Percentiles rank a stretch among this genome's conserved stretches.
Conservation (phyloP, 2,113 vertebrate genomes). For the Ochotona princeps region DNA sequence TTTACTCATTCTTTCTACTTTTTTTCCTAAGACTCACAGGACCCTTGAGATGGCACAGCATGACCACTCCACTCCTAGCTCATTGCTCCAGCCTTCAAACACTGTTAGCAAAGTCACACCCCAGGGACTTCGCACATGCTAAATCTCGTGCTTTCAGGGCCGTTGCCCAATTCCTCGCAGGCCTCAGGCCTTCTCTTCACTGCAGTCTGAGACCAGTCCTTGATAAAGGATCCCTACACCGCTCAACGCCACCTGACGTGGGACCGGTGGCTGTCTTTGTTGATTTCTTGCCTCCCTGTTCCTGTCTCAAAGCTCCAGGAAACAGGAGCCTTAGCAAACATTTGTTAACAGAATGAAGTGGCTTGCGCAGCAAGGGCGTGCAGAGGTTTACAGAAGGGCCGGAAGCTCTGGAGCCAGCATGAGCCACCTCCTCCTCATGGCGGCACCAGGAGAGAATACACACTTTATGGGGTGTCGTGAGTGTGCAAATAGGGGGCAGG, state of each 20-base stretch:
- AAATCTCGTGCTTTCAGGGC: accelerated
- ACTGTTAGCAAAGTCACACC: background rate
- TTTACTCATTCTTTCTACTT: background rate
- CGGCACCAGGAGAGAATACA: too few relatives aligned
- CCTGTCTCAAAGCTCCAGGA: background rate
- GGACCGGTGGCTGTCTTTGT: background rate
- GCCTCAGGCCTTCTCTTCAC: background rate
- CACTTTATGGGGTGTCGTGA: too few relatives aligned
- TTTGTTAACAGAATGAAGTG: background rate
- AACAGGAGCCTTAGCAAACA: background rate
- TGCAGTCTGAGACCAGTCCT: background rate
- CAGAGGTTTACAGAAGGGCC: background rate
- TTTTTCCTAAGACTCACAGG: background rate
- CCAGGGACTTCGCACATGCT: background rate
- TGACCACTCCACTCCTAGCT: background rate
- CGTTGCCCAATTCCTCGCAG: background rate
- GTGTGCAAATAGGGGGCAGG: too few relatives aligned
- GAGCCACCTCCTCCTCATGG: background rate
- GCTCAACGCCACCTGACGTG: background rate
- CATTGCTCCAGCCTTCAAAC: background rate
- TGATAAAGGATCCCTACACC: background rate
- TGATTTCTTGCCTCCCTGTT: background rate
- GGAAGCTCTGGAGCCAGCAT: background rate
- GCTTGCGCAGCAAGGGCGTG: background rate
- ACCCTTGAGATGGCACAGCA: background rate